phyloP scores from a whole-genome alignment of 2,113 vertebrate genomes.

The Tachuris rubrigastra region DNA sequence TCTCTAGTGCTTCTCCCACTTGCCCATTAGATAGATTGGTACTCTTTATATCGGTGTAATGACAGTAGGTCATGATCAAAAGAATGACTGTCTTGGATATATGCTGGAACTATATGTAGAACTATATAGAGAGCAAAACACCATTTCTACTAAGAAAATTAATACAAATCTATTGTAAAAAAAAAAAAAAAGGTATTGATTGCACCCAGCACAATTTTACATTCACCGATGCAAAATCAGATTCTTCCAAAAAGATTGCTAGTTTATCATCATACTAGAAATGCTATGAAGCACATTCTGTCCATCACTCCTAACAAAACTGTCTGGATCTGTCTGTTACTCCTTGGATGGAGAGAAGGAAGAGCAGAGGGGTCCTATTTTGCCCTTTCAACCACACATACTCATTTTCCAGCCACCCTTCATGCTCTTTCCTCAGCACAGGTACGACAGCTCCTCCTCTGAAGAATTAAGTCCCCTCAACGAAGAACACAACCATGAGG shows the following conservation, averaged over 20 bases:
- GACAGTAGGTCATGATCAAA: neutral
- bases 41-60: neutral
- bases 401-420: accelerated
- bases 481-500: neutral
- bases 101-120: neutral
- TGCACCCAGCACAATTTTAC: neutral
- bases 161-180: neutral
- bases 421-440: neutral
- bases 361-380: neutral
- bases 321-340: neutral
- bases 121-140: neutral
- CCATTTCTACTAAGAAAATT: neutral
- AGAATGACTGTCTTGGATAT: neutral
- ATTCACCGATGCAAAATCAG: neutral
- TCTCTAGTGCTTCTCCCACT: neutral
- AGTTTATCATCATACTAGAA: neutral
- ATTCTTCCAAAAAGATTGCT: neutral
- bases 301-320: neutral
- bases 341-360: neutral
- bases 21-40: neutral
- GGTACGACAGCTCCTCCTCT: neutral
- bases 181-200: neutral
- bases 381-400: neutral
- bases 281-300: neutral
- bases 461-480: neutral